A percentile compares a stretch with the other conserved stretches of the same genome.
Conservation (phyloP, 2,113 vertebrate genomes). For the Platichthys flesus region DNA sequence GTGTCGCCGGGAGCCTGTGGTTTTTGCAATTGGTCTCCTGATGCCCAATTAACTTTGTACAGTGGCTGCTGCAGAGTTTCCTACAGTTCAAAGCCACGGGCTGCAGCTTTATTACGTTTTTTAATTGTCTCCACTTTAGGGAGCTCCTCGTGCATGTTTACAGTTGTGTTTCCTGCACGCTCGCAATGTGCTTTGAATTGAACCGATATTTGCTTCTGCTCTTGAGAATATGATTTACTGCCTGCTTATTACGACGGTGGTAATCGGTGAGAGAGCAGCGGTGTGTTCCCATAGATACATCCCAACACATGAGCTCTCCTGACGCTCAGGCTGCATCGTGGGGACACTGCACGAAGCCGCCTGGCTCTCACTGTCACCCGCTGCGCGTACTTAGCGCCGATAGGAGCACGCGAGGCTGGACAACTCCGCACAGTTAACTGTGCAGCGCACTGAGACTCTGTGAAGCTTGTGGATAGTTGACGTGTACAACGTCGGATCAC, state of each 20-base stretch:
- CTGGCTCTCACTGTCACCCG: conserved; percentile 28
- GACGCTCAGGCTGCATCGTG: conserved; percentile 42
- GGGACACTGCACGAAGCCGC: not conserved
- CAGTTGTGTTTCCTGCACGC: not conserved
- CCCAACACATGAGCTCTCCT: conserved; percentile 72
- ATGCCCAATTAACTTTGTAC: conserved; percentile 76
- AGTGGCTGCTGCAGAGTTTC: conserved; percentile 1
- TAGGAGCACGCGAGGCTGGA: not conserved
- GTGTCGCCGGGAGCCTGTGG: conserved; percentile 37
- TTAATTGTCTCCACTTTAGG: not conserved
- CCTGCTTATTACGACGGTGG: conserved; percentile 27
- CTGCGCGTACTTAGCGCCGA: not conserved
- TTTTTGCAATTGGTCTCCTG: conserved; percentile 66
- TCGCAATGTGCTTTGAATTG: not conserved
- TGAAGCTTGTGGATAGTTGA: not conserved
- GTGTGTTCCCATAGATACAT: conserved; percentile 83
- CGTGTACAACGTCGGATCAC: not conserved
- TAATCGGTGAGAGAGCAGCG: conserved; percentile 28
- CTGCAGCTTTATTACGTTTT: not conserved
- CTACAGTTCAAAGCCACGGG: not conserved
- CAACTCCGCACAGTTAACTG: not conserved
- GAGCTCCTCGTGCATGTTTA: not conserved
- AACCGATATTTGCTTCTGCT: not conserved
- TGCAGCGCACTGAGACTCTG: not conserved
- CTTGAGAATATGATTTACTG: conserved; percentile 25